These are phyloP conservation scores for Tolypeutes matacus DNA, from an alignment of 2,797 vertebrate species.

Conservation along the genomic window DNA sequence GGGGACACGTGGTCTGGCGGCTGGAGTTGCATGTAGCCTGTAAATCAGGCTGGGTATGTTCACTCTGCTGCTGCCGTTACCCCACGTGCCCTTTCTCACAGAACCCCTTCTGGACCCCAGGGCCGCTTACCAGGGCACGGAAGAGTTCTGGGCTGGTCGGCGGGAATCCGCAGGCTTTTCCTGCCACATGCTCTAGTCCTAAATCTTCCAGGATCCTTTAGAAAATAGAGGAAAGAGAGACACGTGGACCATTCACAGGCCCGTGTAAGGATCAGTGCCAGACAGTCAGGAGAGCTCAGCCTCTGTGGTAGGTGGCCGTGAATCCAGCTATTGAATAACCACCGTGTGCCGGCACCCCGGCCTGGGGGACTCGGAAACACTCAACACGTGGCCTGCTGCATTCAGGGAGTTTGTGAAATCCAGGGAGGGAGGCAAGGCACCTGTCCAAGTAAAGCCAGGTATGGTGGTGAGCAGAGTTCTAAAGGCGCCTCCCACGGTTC, in stretches of 20 bases:
- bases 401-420: not conserved
- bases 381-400: not conserved
- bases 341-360: not conserved
- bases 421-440: not conserved
- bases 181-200: not conserved
- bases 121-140: not conserved
- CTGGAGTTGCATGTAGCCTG: not conserved
- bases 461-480: too few species aligned
- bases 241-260: too few species aligned
- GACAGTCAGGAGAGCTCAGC: not conserved
- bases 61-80: not conserved
- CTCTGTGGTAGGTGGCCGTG: not conserved
- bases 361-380: not conserved
- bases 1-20: not conserved
- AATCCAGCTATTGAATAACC: not conserved
- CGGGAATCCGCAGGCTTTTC: not conserved
- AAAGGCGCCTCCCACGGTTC: not conserved
- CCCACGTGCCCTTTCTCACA: not conserved
- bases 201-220: not conserved
- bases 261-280: rapidly evolving
- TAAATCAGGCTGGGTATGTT: not conserved
- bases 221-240: not conserved
- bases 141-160: not conserved
- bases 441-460: not conserved
- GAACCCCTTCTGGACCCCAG: not conserved